phyloP scores from a whole-genome alignment of 2,888 invertebrate species.

The Diplazon laetatorius region DNA sequence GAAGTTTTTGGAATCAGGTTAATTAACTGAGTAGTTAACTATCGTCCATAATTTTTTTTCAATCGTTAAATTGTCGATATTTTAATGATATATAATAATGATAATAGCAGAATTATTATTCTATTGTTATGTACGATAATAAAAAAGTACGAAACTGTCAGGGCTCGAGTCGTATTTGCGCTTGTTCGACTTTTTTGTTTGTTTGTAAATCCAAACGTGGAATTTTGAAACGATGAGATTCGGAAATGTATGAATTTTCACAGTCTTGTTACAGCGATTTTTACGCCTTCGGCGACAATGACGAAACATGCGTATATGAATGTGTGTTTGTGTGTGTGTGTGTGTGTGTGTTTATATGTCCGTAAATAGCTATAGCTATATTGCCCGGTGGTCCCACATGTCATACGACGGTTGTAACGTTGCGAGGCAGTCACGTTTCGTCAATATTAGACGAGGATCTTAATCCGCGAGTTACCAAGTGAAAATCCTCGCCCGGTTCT shows the following conservation, averaged over 20 bases:
- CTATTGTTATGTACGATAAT: too few species aligned
- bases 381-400: slow-evolving; percentile 19
- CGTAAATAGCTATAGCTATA: too few species aligned
- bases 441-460: slow-evolving; percentile 70
- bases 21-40: too few species aligned
- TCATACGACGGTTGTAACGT: slow-evolving; percentile 54
- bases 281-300: neutral
- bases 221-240: neutral
- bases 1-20: too few species aligned
- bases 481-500: slow-evolving; percentile 4
- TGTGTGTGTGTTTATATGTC: neutral
- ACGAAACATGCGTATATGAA: neutral
- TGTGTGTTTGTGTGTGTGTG: neutral
- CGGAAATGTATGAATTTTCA: neutral
- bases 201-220: neutral
- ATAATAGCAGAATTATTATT: too few species aligned
- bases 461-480: slow-evolving; percentile 54
- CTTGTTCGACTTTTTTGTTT: too few species aligned
- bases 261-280: slow-evolving; percentile 9
- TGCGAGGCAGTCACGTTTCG: slow-evolving; percentile 67
- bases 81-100: too few species aligned
- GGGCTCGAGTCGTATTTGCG: too few species aligned
- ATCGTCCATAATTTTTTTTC: too few species aligned
- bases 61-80: too few species aligned
- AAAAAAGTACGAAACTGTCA: too few species aligned